Conservation (phyloP, 2,888 invertebrate genomes). For the Apantesis nais region DNA sequence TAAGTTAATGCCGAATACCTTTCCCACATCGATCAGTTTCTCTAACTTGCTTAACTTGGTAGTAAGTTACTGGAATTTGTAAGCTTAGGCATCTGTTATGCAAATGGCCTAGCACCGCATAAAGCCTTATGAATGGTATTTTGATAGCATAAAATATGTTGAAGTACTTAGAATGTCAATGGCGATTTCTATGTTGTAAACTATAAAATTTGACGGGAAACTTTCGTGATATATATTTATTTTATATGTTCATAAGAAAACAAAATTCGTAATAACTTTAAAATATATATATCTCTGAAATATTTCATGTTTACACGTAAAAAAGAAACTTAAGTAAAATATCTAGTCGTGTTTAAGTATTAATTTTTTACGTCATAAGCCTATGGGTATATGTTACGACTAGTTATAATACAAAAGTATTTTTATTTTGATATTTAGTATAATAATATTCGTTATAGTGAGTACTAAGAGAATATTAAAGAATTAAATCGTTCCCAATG, state of each 20-base stretch:
- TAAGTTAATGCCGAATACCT: slow-evolving; percentile 23
- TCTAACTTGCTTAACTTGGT: slow-evolving; percentile 24
- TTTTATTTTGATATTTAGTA: too few species aligned
- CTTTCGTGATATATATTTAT: background rate
- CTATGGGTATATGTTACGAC: too few species aligned
- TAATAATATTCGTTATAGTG: background rate
- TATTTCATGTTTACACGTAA: too few species aligned
- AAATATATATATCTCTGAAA: too few species aligned
- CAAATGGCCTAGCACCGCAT: slow-evolving; percentile 9
- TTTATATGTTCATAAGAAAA: too few species aligned
- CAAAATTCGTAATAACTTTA: too few species aligned
- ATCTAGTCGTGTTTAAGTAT: too few species aligned
- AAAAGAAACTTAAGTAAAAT: too few species aligned
- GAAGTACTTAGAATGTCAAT: background rate
- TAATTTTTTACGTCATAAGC: too few species aligned
- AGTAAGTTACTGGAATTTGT: slow-evolving; percentile 35
- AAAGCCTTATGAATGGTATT: background rate
- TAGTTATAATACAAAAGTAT: too few species aligned
- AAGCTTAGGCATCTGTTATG: slow-evolving; percentile 23
- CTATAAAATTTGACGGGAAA: background rate
- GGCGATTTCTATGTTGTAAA: background rate
- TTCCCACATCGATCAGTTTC: slow-evolving; percentile 38
- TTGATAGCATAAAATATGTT: background rate
- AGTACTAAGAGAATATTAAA: background rate
- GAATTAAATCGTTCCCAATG: background rate